Conservation (phyloP, 2,113 vertebrate species). For the Nibea albiflora region DNA sequence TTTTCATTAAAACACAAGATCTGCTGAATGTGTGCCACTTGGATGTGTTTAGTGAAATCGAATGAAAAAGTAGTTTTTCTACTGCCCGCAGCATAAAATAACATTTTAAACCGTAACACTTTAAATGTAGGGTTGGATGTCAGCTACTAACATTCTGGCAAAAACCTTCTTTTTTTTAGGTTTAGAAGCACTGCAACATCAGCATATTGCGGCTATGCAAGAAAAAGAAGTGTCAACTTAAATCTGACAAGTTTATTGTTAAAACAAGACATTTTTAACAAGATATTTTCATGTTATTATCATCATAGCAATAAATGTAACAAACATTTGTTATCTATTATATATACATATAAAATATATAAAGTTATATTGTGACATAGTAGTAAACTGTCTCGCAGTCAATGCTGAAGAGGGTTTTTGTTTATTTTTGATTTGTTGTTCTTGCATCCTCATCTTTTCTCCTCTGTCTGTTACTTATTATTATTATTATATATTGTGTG, state of each 20-base stretch:
- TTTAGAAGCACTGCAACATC: not conserved
- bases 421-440: not conserved
- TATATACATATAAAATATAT: too few relatives aligned
- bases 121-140: not conserved
- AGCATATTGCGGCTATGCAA: too few relatives aligned
- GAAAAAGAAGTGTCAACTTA: too few relatives aligned
- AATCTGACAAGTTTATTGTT: too few relatives aligned
- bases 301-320: too few relatives aligned
- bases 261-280: too few relatives aligned
- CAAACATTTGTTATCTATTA: too few relatives aligned
- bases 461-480: not conserved
- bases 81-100: constrained; percentile 1
- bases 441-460: not conserved
- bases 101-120: not conserved
- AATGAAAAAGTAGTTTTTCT: constrained; percentile 5
- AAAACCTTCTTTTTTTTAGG: not conserved
- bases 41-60: constrained; percentile 6
- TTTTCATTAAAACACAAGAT: constrained; percentile 6
- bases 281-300: too few relatives aligned
- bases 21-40: not conserved
- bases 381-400: not conserved
- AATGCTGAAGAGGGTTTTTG: fast-evolving
- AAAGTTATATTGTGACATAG: too few relatives aligned
- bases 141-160: constrained; percentile 21
- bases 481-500: not conserved